Conservation (phyloP, 2,888 invertebrate species). For the Argyresthia albistria region DNA sequence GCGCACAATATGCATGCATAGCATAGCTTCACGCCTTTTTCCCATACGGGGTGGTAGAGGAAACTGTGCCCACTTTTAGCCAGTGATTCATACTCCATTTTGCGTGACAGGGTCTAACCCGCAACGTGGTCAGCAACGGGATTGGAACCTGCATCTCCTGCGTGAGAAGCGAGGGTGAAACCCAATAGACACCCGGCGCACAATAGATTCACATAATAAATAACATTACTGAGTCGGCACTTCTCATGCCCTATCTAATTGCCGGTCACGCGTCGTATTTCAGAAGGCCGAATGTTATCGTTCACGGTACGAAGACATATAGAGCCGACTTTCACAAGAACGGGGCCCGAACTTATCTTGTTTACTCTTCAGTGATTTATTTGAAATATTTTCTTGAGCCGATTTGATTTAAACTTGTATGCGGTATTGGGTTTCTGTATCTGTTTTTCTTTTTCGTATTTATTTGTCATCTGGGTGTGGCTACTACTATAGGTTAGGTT, state of each 20-base stretch:
- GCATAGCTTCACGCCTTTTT: too few species aligned
- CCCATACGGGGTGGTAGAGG: too few species aligned
- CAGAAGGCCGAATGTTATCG: constrained; percentile 11
- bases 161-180: too few species aligned
- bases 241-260: constrained; percentile 9
- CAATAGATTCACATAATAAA: background rate
- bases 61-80: too few species aligned
- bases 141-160: too few species aligned
- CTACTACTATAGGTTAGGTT: too few species aligned
- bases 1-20: too few species aligned
- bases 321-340: background rate
- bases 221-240: background rate
- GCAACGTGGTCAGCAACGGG: too few species aligned
- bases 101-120: too few species aligned
- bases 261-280: constrained; percentile 12
- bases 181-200: background rate
- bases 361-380: constrained; percentile 10
- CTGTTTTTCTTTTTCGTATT: too few species aligned
- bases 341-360: constrained; percentile 8
- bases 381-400: constrained; percentile 7
- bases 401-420: constrained; percentile 5
- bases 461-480: too few species aligned
- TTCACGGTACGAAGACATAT: constrained; percentile 4
- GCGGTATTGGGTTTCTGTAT: background rate
- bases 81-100: too few species aligned